Base-by-base conservation (phyloP, 1,140 invertebrate species). In the Palaemon carinicauda region DNA sequence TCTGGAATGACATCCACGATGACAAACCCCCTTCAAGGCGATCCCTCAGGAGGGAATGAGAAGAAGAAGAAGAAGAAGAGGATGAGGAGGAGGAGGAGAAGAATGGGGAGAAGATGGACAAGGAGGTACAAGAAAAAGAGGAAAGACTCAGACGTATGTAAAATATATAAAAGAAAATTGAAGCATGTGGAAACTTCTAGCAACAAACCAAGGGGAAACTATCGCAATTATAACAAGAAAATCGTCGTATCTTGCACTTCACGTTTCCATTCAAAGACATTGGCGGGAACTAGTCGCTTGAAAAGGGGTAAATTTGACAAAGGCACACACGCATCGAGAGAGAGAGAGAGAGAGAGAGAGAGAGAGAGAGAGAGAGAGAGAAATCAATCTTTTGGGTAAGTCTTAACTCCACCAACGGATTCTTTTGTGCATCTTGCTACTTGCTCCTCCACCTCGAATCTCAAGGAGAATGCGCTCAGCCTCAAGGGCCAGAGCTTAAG, bases 361-460 rank as follows among this genome's bases (percentile, higher is more conserved):
- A 81, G 56, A 81, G 79, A 81, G 79, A 81, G 56, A 71, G 81
- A 83, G 81, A 77, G 81, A 83, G 53, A 83, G 53, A 79, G 56
- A 78, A 54, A 78, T 52, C 41, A 54, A 65, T 17, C 21, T 50
- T 19, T 50, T 24, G n/a, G 56, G 51, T 33, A 65, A 78, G 78
- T 78, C 75, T n/a, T 51, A 85, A 77, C 60, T 60, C n/a, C 33
- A 79, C 33, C 24, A 79, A 75, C 75, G 65, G 54, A 54, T 29
- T 75, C 78, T 54, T 60, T 41, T 31, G 51, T 74, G 21, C 74
- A 69, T 31, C 71, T 56, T 79, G 65, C 78, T 85, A 56, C 78
- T 52, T 75, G 69, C 56, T 52, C 56, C 24, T 65, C 82, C 71
- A 79, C 75, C 82, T 77, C 74, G 15, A 14, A 53, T 54, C 27